Percentiles rank a stretch among this genome's conserved stretches.
Conservation (phyloP, 1,140 invertebrate genomes). For the Ceratoteleas bidentatus region DNA sequence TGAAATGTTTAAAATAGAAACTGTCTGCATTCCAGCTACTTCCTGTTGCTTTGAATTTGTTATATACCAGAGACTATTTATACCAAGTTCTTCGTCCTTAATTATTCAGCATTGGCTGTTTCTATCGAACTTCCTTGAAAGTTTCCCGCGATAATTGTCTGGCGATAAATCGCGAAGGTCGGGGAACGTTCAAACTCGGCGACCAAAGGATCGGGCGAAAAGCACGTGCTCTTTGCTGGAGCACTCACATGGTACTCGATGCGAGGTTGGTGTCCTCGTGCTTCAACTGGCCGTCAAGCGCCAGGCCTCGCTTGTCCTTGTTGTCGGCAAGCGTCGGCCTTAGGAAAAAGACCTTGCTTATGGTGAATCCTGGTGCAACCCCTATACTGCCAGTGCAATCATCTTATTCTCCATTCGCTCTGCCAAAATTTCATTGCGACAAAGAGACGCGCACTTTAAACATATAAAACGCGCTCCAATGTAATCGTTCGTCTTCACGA, state of each 20-base stretch:
- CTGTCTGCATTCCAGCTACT: too few relatives aligned
- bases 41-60: too few relatives aligned
- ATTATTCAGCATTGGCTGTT: too few relatives aligned
- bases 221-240: slow-evolving; percentile 67
- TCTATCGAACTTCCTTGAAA: too few relatives aligned
- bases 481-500: slow-evolving; percentile 55
- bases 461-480: slow-evolving; percentile 59
- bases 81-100: too few relatives aligned
- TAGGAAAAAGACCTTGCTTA: slow-evolving; percentile 98
- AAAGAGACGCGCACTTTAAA: slow-evolving; percentile 64
- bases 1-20: too few relatives aligned
- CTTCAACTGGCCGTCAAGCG: slow-evolving; percentile 98
- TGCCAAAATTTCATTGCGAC: slow-evolving; percentile 67
- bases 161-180: too few relatives aligned
- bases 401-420: slow-evolving; percentile 78
- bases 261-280: slow-evolving; percentile 99
- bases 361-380: slow-evolving; percentile 97
- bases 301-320: slow-evolving; percentile 99
- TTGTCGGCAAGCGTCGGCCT: slow-evolving; percentile 98
- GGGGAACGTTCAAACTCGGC: slow-evolving; percentile 27
- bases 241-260: slow-evolving; percentile 94
- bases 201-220: slow-evolving; percentile 17
- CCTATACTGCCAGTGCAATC: slow-evolving; percentile 81
- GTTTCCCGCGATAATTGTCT: too few relatives aligned
- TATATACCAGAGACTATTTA: too few relatives aligned